phyloP scores from a whole-genome alignment of 2,888 invertebrate genomes.

The Caenorhabditis sp. region DNA sequence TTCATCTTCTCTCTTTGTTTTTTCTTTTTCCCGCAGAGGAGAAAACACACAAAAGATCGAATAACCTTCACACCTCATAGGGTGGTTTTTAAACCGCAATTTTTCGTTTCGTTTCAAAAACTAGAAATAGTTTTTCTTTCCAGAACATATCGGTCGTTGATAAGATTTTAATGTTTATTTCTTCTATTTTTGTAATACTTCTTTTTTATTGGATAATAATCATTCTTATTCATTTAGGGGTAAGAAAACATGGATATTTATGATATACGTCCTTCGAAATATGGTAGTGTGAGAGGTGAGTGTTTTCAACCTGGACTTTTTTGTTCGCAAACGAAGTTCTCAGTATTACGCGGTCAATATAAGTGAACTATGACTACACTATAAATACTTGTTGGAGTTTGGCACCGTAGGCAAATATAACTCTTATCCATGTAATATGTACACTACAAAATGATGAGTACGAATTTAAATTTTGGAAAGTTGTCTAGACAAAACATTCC shows the following conservation, averaged over 20 bases:
- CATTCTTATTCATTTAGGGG: neutral
- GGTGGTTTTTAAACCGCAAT: neutral
- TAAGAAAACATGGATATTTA: slow-evolving; percentile 16
- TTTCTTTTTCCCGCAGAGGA: neutral
- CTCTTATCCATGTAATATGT: too few relatives aligned
- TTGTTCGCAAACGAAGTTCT: too few relatives aligned
- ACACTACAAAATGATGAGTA: too few relatives aligned
- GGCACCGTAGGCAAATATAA: too few relatives aligned
- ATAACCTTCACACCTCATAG: neutral
- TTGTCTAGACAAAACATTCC: too few relatives aligned
- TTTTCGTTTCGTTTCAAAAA: neutral
- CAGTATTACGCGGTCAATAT: too few relatives aligned
- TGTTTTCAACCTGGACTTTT: neutral
- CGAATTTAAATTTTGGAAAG: too few relatives aligned
- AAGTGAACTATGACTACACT: too few relatives aligned
- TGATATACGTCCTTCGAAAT: slow-evolving; percentile 46
- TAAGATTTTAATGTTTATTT: neutral
- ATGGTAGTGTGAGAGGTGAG: slow-evolving; percentile 49
- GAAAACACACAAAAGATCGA: neutral
- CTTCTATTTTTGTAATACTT: neutral
- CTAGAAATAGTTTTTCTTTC: neutral
- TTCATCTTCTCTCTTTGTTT: neutral
- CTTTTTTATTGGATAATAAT: neutral
- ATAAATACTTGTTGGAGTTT: too few relatives aligned
- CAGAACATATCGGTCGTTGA: neutral